These are phyloP conservation scores for Xestia ashworthii DNA, from an alignment of 2,888 invertebrate genomes.

Conservation along the genomic window DNA sequence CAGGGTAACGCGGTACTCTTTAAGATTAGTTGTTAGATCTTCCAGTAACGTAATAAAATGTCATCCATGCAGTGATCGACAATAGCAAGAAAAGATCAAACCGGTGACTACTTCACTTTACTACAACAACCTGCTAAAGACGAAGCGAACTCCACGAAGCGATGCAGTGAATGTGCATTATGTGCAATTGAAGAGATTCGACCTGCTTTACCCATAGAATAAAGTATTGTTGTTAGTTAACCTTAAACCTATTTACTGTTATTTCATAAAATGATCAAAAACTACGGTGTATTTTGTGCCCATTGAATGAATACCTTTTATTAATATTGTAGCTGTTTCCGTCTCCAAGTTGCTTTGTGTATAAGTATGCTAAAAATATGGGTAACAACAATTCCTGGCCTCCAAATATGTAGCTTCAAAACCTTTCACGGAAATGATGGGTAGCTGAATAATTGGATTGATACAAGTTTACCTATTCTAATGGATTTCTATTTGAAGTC, in stretches of 20 bases:
- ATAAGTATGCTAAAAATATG: neutral
- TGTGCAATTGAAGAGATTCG: neutral
- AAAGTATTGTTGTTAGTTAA: neutral
- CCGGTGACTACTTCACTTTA: neutral
- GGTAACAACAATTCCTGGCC: neutral
- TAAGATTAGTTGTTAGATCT: neutral
- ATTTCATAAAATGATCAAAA: neutral
- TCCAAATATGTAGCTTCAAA: constrained; percentile 1
- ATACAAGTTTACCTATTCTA: constrained; percentile 9
- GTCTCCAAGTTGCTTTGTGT: neutral
- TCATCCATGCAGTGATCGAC: neutral
- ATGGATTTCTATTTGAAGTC: constrained; percentile 24
- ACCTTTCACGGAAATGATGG: constrained; percentile 9
- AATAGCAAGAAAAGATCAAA: neutral
- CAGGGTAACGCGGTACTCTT: neutral
- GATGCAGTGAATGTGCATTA: constrained; percentile 4
- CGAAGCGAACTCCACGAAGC: neutral
- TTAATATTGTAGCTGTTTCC: neutral
- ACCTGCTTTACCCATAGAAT: constrained; percentile 9
- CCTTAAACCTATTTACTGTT: constrained; percentile 6
- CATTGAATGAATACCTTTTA: neutral
- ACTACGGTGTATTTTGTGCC: neutral
- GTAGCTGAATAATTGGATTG: constrained; percentile 28
- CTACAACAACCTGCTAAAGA: neutral
- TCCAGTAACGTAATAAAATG: too few species aligned